Percentiles rank a stretch among this genome's conserved stretches.
Conservation (phyloP, 2,797 vertebrate genomes). For the Sorex maritimensis region DNA sequence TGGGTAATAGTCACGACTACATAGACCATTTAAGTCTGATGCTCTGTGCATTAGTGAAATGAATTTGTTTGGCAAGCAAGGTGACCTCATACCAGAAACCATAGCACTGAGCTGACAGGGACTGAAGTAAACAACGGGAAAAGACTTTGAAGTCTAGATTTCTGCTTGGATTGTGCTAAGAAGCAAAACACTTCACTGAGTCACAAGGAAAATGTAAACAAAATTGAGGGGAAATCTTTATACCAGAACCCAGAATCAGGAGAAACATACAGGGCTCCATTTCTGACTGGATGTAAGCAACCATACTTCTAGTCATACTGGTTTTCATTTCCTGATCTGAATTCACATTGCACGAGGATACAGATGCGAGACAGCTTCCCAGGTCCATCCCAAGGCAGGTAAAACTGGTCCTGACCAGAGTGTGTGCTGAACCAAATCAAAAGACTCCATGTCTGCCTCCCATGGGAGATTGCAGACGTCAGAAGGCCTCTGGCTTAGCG, state of each 20-base stretch:
- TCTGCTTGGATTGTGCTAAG: conserved; percentile 34
- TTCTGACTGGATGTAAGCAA: not conserved
- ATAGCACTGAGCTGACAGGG: conserved; percentile 2
- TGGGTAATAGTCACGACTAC: conserved; percentile 21
- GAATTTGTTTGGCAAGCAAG: conserved; percentile 40
- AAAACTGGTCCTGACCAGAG: conserved; percentile 28
- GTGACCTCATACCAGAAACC: conserved; percentile 35
- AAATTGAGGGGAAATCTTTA: conserved; percentile 36
- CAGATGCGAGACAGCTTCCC: not conserved
- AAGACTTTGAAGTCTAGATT: conserved; percentile 57
- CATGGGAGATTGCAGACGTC: conserved; percentile 67
- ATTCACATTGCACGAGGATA: not conserved
- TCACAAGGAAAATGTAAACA: conserved; percentile 50
- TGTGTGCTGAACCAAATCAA: conserved; percentile 53
- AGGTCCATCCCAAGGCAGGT: conserved; percentile 67
- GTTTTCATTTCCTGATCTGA: conserved; percentile 26
- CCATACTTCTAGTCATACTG: not conserved
- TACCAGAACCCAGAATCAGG: not conserved
- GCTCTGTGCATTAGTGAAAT: conserved; percentile 69
- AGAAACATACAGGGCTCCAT: conserved; percentile 33
- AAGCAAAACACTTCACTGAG: conserved; percentile 58
- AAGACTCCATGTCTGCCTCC: conserved; percentile 67
- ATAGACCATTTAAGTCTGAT: conserved; percentile 51
- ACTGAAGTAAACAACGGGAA: not conserved
- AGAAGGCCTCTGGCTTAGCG: conserved; percentile 67